Evolutionary conservation across 2,888 invertebrate genomes (phyloP).

Genomic region (Iphiclides podalirius): DNA sequence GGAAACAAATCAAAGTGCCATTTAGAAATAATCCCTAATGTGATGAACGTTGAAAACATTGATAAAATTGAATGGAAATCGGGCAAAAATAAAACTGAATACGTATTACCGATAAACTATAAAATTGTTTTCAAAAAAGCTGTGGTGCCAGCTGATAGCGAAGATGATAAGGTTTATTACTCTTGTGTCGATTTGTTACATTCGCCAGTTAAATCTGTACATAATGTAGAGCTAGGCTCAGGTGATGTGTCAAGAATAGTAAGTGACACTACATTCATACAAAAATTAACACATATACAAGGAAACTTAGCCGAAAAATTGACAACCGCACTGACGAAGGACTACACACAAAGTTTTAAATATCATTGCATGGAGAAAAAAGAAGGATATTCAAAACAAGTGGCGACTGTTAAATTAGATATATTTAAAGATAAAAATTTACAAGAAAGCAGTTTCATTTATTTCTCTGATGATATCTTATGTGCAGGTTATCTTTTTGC

Average conservation of each 20-base stretch:
- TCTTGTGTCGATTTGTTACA: slow-evolving; percentile 56
- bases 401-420: background rate
- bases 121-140: slow-evolving; percentile 56
- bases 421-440: background rate
- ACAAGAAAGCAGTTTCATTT: background rate
- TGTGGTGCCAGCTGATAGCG: slow-evolving; percentile 18
- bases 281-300: slow-evolving; percentile 30
- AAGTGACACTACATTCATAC: slow-evolving; percentile 51
- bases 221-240: slow-evolving; percentile 35
- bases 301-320: slow-evolving; percentile 25
- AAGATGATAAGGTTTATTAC: slow-evolving; percentile 50
- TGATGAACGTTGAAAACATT: slow-evolving; percentile 52
- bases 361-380: background rate
- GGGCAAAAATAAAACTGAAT: slow-evolving; percentile 50
- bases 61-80: slow-evolving; percentile 55
- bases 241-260: slow-evolving; percentile 46
- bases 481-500: too few species aligned
- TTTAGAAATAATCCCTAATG: slow-evolving; percentile 62
- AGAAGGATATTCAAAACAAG: background rate
- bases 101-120: slow-evolving; percentile 60
- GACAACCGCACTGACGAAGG: slow-evolving; percentile 21
- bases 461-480: too few species aligned
- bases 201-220: slow-evolving; percentile 28
- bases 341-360: slow-evolving; percentile 3
- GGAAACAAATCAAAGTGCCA: slow-evolving; percentile 46